A percentile compares a stretch with the other conserved stretches of the same genome.
phyloP scores from a whole-genome alignment of 1,140 invertebrate genomes.

The Hycleus phaleratus region DNA sequence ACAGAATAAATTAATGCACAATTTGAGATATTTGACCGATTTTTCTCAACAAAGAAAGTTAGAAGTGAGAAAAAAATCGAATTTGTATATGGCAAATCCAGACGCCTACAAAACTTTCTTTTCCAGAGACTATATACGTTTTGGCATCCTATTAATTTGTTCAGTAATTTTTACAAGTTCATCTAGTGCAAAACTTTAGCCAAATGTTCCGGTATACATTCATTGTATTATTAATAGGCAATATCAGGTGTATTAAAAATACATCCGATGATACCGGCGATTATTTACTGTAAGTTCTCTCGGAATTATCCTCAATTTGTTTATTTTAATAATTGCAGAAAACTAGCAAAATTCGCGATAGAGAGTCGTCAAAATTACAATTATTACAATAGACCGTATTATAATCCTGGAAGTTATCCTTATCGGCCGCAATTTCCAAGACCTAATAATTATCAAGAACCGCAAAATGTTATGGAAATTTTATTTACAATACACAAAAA shows the following conservation, averaged over 20 bases:
- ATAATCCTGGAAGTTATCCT: neutral
- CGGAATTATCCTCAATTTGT: too few species aligned
- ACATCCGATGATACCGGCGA: neutral
- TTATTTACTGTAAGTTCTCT: conserved; percentile 2
- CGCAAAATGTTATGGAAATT: conserved; percentile 42
- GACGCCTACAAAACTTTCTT: conserved; percentile 10
- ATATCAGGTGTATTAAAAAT: neutral
- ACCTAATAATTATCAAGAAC: neutral
- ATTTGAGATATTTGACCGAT: neutral
- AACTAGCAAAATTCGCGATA: conserved; percentile 7
- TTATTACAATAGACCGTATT: neutral
- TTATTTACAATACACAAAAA: conserved; percentile 63
- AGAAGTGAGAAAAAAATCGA: neutral
- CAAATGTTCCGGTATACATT: conserved; percentile 4
- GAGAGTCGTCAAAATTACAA: conserved; percentile 10
- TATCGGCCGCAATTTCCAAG: neutral
- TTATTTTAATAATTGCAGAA: conserved; percentile 1
- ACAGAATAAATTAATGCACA: too few species aligned
- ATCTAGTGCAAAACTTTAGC: neutral
- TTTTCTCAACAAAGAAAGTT: neutral
- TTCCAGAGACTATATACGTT: neutral
- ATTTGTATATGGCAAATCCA: conserved; percentile 4
- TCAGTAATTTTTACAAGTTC: too few species aligned
- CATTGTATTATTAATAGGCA: neutral
- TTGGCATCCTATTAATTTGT: too few species aligned